Evolutionary conservation across 2,888 invertebrate species (phyloP).

Genomic region (Spisula solida): DNA sequence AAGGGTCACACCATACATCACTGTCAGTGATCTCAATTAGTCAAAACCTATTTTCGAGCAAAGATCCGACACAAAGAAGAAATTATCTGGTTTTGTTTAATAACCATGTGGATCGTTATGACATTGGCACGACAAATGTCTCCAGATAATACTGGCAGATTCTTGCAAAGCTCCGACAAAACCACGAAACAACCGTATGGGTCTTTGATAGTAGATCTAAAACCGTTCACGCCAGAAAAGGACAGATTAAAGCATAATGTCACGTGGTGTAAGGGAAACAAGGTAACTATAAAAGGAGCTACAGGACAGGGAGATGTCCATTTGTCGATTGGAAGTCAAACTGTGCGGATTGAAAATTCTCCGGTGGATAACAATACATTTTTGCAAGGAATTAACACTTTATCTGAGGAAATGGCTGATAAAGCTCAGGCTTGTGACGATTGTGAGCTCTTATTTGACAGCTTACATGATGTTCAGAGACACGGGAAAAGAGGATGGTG

Average conservation of each 20-base stretch:
- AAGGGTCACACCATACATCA: conserved; percentile 33
- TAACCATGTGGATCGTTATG: conserved; percentile 35
- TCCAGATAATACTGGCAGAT: conserved; percentile 35
- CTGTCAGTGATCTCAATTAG: conserved; percentile 54
- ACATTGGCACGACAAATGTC: conserved; percentile 41
- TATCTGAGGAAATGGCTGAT: conserved; percentile 24
- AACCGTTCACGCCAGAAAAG: conserved; percentile 49
- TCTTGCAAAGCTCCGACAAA: conserved; percentile 42
- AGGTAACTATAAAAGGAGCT: conserved; percentile 39
- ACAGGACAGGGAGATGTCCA: background rate
- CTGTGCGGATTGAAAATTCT: conserved; percentile 34
- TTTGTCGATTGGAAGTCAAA: conserved; percentile 38
- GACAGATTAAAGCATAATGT: conserved; percentile 41
- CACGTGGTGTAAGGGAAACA: too few relatives aligned
- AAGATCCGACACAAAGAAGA: conserved; percentile 32
- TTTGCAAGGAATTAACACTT: too few relatives aligned
- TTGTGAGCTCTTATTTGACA: conserved; percentile 53
- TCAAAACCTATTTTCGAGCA: conserved; percentile 56
- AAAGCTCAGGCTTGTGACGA: conserved; percentile 48
- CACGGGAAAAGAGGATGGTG: conserved; percentile 38
- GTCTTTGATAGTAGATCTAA: conserved; percentile 42
- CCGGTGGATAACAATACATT: background rate
- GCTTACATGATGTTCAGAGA: conserved; percentile 30
- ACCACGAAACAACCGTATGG: conserved; percentile 43
- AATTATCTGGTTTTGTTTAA: conserved; percentile 43